phyloP scores from a whole-genome alignment of 2,797 vertebrate genomes.

The Cyprinella venusta region DNA sequence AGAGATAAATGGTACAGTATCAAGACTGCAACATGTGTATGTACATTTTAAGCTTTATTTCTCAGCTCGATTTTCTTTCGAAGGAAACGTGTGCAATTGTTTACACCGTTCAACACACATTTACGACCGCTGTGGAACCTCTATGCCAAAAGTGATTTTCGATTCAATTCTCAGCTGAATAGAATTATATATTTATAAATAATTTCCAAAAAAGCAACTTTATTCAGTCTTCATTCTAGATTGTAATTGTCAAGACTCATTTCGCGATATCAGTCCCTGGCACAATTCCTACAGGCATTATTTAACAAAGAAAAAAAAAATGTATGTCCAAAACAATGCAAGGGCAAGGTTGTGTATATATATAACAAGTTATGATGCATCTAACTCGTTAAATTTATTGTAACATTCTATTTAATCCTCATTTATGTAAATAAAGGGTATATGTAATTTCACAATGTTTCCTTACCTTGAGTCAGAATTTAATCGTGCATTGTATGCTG shows the following conservation, averaged over 20 bases:
- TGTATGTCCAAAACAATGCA: constrained; percentile 40
- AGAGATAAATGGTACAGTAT: constrained; percentile 69
- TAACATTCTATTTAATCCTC: constrained; percentile 87
- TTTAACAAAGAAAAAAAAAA: constrained; percentile 12
- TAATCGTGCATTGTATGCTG: constrained; percentile 24
- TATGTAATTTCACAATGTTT: constrained; percentile 79
- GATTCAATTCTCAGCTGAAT: constrained; percentile 58
- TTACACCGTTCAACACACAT: constrained; percentile 63
- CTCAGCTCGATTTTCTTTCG: constrained; percentile 38
- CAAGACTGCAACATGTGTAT: constrained; percentile 69
- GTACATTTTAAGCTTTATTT: constrained; percentile 65
- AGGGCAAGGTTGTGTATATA: constrained; percentile 74
- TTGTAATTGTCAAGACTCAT: constrained; percentile 21
- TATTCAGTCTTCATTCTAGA: constrained; percentile 24
- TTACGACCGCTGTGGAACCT: constrained; percentile 65
- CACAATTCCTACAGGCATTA: constrained; percentile 20
- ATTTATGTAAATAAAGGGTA: constrained; percentile 87
- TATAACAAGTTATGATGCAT: constrained; percentile 72
- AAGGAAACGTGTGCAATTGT: constrained; percentile 69
- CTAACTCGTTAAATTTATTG: constrained; percentile 81
- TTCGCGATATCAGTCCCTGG: constrained; percentile 40
- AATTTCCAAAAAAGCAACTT: constrained; percentile 11
- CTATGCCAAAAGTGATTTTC: constrained; percentile 69
- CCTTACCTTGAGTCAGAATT: constrained; percentile 50
- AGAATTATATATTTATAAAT: constrained; percentile 60